Evolutionary conservation across 1,140 invertebrate species (phyloP), one percentile per base, ranked within the genome.

Genomic region (Hyles vespertilio): DNA sequence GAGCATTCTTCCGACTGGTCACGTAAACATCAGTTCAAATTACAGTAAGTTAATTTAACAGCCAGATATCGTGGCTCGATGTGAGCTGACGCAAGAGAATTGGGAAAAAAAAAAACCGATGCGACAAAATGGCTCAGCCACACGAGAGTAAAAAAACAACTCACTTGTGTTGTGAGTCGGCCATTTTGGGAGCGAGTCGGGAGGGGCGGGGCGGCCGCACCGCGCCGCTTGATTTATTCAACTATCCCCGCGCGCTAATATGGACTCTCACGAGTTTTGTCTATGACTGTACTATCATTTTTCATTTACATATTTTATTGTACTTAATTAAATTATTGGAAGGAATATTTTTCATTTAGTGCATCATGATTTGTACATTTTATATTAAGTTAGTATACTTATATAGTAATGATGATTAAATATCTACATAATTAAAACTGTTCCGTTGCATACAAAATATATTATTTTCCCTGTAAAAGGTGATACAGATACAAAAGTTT

Each of bases 161-260:
- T 44, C 33, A 60, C 58, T 62, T 71, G 66, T 68, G 82, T 81
- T 85, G 81, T 77, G 68, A 56, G 73, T 65, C 81, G 77, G 85
- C 85, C 85, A 86, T 88, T 73, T 88, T 88, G 83, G 61, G 69
- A 72, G 32, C 72, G 71, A 63, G 58, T 65, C 50, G 74, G 74
- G 70, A 72, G 77, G 80, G 80, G 84, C 79, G 81, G 81, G 70
- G 79, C 84, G 72, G 74, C 69, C 74, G 22, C 22, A 61, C 61
- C 51, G 61, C 64, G 53, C 56, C 56, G 56, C 56, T 67, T 81
- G 78, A 87, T 85, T 87, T 87, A 87, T 87, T 72, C 57, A 63
- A 56, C 51, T 56, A 59, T 58, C 46, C 43, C 54, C 49, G 43
- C 36, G 32, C 40, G 34, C 40, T 49, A 56, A 43, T 50, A 60